Evolutionary conservation across 2,113 vertebrate genomes (phyloP).

Genomic region (Aldabrachelys gigantea): DNA sequence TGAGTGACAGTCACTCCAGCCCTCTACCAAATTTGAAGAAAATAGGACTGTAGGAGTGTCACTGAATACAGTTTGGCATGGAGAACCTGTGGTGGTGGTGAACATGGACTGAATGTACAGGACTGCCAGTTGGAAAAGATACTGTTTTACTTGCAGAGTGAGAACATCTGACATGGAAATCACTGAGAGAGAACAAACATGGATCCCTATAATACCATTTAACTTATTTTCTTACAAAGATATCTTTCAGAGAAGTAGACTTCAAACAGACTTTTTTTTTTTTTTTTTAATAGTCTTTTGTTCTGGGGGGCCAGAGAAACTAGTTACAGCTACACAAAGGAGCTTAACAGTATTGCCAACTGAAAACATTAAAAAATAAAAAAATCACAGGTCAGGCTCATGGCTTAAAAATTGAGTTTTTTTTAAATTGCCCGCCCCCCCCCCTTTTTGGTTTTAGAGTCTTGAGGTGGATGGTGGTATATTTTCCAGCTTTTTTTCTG

Average conservation of each 20-base stretch:
- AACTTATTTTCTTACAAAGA: background rate
- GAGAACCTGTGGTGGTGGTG: constrained; percentile 2
- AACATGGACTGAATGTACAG: background rate
- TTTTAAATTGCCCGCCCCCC: background rate
- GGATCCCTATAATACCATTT: background rate
- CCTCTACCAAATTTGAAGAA: background rate
- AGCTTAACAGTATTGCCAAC: background rate
- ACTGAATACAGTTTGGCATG: background rate
- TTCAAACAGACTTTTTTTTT: background rate
- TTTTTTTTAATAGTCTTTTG: background rate
- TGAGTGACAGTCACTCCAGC: background rate
- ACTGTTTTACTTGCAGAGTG: background rate
- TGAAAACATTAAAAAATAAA: accelerated
- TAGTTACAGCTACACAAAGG: no score
- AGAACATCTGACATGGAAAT: background rate
- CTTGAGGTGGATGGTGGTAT: background rate
- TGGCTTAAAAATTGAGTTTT: background rate
- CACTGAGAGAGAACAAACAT: background rate
- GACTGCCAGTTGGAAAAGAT: background rate
- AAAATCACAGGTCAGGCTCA: background rate
- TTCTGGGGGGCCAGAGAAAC: background rate
- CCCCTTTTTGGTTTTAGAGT: background rate
- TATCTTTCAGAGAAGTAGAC: background rate
- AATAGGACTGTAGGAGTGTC: background rate
- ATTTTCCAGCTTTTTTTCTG: background rate